Evolutionary conservation across 2,888 invertebrate genomes (phyloP), one percentile per base, ranked within the genome.

Genomic region (Drosophila macrospina): DNA sequence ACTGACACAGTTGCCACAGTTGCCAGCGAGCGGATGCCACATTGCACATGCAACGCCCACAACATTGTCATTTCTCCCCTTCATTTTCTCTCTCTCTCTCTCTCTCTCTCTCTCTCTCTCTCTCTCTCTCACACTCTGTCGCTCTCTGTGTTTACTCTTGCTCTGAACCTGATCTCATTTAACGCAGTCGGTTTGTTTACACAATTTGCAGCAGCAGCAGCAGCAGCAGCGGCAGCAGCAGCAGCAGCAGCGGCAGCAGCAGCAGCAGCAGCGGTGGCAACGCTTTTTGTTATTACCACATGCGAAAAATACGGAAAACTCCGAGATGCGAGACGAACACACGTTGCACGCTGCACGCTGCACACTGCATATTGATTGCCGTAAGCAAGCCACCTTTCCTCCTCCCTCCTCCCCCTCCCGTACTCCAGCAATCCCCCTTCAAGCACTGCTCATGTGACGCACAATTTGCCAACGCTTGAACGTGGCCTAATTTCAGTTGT

Each of bases 81-180:
- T n/a, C 24, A 42, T 39, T 26, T 26, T n/a, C 44, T 15, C 39
- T 24, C 11, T 37, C 34, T 5, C 34, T 28, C 11, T 20, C 8
- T 13, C n/a, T 5, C 7, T 3, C 20, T 20, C 20, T 20, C 20
- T 20, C 15, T 6, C 44, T n/a, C 13, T 42, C 13, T 10, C 15
- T 24, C n/a, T 5, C 16, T 0, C 24, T 24, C 39, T 1, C 16
- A 11, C 37, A 6, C 5, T 15, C 26, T n/a, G 34, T 26, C 7
- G 8, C 16, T 36, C 30, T 75, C 16, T 36, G 26, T 75, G 50
- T 63, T 72, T 67, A 42, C 55, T 41, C 48, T 56, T 54, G 44
- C 57, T 41, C 71, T 65, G 74, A 76, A 69, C 73, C 86, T 85
- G 84, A 87, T 76, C 87, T 79, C 80, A 87, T 87, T 84, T 87